phyloP scores from a whole-genome alignment of 2,888 invertebrate species.

The Gerosis bhagava region DNA sequence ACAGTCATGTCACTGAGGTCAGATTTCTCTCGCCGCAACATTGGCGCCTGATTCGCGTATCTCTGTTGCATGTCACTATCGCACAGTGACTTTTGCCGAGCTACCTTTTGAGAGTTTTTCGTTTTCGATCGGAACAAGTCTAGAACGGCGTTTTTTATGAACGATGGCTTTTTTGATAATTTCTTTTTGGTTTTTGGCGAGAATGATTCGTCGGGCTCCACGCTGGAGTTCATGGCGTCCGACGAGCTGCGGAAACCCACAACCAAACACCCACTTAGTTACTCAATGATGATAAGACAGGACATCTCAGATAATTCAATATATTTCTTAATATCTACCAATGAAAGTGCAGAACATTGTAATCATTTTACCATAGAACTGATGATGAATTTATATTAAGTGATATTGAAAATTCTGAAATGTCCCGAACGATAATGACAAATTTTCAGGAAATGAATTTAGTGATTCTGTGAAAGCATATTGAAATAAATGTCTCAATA shows the following conservation, averaged over 20 bases:
- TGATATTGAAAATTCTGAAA: slow-evolving; percentile 56
- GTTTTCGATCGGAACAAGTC: slow-evolving; percentile 80
- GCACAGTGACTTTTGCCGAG: slow-evolving; percentile 76
- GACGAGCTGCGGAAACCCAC: slow-evolving; percentile 80
- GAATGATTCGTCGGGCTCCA: slow-evolving; percentile 76
- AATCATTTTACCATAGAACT: too few relatives aligned
- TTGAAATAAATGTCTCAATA: slow-evolving; percentile 64
- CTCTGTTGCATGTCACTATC: slow-evolving; percentile 75
- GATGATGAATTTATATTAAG: too few relatives aligned
- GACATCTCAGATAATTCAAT: slow-evolving; percentile 61
- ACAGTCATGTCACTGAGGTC: slow-evolving; percentile 68
- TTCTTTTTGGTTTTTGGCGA: slow-evolving; percentile 82
- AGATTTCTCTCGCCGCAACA: slow-evolving; percentile 73
- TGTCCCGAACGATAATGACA: slow-evolving; percentile 55
- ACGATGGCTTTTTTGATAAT: slow-evolving; percentile 80
- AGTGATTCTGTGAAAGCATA: slow-evolving; percentile 71
- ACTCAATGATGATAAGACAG: slow-evolving; percentile 61
- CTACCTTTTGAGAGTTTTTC: slow-evolving; percentile 73
- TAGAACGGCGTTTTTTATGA: slow-evolving; percentile 79
- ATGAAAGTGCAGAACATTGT: too few relatives aligned
- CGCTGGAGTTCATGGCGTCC: slow-evolving; percentile 76
- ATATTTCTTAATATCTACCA: slow-evolving; percentile 21
- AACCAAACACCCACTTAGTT: slow-evolving; percentile 79
- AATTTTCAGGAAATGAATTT: slow-evolving; percentile 63
- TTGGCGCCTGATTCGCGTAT: slow-evolving; percentile 56